These are phyloP conservation scores for Syngnathoides biaculeatus DNA, from an alignment of 2,113 vertebrate species.

Conservation along the genomic window DNA sequence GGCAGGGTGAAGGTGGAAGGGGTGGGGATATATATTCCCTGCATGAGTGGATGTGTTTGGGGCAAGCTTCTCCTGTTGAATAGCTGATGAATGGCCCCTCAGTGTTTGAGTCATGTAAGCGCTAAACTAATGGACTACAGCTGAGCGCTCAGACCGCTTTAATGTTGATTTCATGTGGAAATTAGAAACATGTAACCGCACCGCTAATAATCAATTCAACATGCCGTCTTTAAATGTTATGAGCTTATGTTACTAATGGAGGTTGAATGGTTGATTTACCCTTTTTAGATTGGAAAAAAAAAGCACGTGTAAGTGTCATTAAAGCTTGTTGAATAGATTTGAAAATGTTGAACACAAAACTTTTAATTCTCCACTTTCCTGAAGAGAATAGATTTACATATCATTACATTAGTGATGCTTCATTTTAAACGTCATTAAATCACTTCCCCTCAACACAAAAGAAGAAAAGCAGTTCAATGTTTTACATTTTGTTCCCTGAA, in stretches of 20 bases:
- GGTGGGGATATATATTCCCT: slow-evolving; percentile 24
- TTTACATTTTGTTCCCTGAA: too few species aligned
- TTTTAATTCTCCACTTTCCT: too few species aligned
- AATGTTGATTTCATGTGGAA: slow-evolving; percentile 47
- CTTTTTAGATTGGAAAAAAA: not conserved
- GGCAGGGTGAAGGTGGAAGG: not conserved
- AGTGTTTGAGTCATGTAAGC: slow-evolving; percentile 52
- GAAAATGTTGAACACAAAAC: too few species aligned
- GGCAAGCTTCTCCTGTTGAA: slow-evolving; percentile 45
- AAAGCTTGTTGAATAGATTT: not conserved
- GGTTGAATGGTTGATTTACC: not conserved
- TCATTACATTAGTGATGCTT: too few species aligned
- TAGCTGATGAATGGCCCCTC: slow-evolving; percentile 58
- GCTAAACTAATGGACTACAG: slow-evolving; percentile 60
- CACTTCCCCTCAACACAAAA: too few species aligned
- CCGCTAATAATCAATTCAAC: slow-evolving; percentile 23
- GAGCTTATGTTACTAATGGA: not conserved
- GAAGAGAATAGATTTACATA: too few species aligned
- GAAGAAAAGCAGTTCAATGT: too few species aligned
- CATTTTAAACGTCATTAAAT: too few species aligned
- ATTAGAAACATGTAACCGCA: slow-evolving; percentile 18
- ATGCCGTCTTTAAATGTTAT: slow-evolving; percentile 8
- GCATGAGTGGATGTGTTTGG: slow-evolving; percentile 60
- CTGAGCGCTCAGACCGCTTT: slow-evolving; percentile 41
- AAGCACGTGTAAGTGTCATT: too few species aligned